Conservation (phyloP, 2,797 vertebrate genomes). For the Sitta carolinensis region DNA sequence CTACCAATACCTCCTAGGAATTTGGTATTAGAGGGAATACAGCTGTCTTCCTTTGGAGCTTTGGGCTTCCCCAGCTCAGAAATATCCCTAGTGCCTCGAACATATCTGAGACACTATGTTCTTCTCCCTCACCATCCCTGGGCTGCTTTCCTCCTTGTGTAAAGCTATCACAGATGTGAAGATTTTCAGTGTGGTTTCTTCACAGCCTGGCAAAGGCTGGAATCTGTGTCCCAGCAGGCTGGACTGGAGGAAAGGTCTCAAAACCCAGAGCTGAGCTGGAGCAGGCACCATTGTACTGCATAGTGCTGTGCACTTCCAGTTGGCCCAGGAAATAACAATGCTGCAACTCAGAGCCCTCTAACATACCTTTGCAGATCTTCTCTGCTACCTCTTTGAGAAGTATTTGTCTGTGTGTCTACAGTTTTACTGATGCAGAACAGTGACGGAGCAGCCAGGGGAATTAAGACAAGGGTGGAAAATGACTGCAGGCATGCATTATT, state of each 20-base stretch:
- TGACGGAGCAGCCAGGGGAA: not conserved
- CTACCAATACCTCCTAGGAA: not conserved
- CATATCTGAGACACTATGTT: not conserved
- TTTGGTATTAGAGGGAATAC: not conserved
- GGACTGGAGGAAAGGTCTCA: not conserved
- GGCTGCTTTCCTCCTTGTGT: not conserved
- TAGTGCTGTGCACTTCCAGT: not conserved
- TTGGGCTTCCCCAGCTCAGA: not conserved
- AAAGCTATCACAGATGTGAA: accelerated
- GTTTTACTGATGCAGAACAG: not conserved
- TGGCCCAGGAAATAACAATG: not conserved
- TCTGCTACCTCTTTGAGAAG: not conserved
- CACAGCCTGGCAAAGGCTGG: not conserved
- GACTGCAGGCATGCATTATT: conserved; percentile 25
- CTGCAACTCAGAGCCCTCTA: not conserved
- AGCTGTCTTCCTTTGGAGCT: not conserved
- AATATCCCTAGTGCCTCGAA: not conserved
- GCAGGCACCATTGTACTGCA: not conserved
- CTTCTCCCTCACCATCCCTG: not conserved
- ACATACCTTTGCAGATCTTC: not conserved
- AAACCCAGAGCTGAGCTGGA: not conserved
- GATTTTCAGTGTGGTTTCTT: not conserved
- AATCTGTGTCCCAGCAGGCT: not conserved
- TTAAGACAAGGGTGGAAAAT: not conserved
- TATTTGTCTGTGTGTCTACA: not conserved